Percentiles rank a stretch among this genome's conserved stretches.
phyloP scores from a whole-genome alignment of 2,888 invertebrate species.

The Globia sparganii region DNA sequence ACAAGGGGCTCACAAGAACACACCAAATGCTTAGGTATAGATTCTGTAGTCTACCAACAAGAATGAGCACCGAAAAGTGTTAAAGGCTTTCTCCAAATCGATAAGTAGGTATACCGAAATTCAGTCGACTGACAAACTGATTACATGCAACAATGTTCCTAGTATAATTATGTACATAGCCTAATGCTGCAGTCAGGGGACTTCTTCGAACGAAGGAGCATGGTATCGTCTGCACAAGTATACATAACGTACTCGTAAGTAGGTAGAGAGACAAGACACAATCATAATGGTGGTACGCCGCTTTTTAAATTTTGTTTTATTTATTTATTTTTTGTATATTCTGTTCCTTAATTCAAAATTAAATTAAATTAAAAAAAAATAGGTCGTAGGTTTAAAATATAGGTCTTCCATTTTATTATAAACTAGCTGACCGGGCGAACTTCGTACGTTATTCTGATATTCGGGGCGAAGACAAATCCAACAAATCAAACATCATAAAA shows the following conservation, averaged over 20 bases:
- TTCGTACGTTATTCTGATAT: no score
- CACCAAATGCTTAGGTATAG: background rate
- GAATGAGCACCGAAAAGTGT: background rate
- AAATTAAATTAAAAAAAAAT: background rate
- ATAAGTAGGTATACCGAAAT: background rate
- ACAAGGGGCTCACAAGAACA: no score
- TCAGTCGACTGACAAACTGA: background rate
- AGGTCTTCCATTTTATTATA: background rate
- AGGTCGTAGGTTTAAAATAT: background rate
- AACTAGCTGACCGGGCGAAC: no score
- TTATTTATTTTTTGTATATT: background rate
- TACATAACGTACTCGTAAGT: background rate
- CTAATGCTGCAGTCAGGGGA: background rate
- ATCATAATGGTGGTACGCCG: background rate
- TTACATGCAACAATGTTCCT: background rate
- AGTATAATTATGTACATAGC: background rate
- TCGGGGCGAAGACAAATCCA: no score
- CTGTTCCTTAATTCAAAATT: background rate
- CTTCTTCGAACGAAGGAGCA: background rate
- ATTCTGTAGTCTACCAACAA: background rate
- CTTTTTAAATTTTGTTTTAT: background rate
- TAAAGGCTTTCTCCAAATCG: background rate
- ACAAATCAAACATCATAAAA: no score
- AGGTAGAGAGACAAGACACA: background rate
- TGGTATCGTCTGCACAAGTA: background rate